Percentiles rank a stretch among this genome's conserved stretches.
These are phyloP conservation scores for Nyctereutes procyonoides DNA, from an alignment of 2,113 vertebrate species.

Conservation along the genomic window DNA sequence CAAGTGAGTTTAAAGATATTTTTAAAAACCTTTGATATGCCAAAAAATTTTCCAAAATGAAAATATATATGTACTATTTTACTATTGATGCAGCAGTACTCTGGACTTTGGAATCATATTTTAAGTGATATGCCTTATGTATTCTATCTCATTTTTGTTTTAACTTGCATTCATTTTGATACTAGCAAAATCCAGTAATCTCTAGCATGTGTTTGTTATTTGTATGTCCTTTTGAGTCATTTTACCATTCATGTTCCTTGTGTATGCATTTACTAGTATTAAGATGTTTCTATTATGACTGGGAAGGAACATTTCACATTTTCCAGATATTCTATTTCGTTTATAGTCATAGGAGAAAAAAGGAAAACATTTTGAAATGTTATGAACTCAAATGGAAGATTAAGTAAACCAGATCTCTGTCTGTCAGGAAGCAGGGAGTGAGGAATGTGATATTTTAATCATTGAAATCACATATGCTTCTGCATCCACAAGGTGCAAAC, in stretches of 20 bases:
- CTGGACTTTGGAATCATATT: neutral
- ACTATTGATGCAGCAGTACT: neutral
- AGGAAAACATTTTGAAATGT: conserved; percentile 61
- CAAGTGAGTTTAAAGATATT: neutral
- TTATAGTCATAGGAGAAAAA: neutral
- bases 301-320: neutral
- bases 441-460: conserved; percentile 26
- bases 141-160: conserved; percentile 1
- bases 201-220: neutral
- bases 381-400: conserved; percentile 43
- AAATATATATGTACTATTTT: neutral
- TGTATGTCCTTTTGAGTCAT: neutral
- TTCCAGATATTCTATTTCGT: neutral
- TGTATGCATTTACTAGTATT: neutral
- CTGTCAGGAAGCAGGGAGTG: conserved; percentile 1
- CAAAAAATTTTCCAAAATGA: conserved; percentile 22
- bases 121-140: neutral
- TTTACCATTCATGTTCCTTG: conserved; percentile 4
- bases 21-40: neutral
- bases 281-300: neutral
- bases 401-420: conserved; percentile 2
- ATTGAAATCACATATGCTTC: conserved; percentile 5
- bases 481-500: neutral
- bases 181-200: neutral
- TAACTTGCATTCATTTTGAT: neutral